These are phyloP conservation scores for Erinaceus europaeus DNA, from an alignment of 2,113 vertebrate genomes.

Conservation along the genomic window DNA sequence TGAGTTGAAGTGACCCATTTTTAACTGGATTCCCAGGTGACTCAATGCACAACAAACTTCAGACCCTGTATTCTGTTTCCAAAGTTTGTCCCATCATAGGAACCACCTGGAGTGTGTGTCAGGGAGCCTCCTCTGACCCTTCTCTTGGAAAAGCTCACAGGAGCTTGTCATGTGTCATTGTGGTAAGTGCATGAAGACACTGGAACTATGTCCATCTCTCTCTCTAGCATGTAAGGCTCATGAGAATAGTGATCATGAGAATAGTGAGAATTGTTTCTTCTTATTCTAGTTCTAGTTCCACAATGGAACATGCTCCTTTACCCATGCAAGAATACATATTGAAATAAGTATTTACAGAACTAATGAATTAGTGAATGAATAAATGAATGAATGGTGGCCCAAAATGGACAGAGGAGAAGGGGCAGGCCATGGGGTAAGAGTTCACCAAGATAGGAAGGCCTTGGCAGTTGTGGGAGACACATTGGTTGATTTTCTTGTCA, in stretches of 20 bases:
- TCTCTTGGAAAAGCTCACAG: neutral
- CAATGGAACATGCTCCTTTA: neutral
- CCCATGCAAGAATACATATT: neutral
- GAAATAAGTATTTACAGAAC: neutral
- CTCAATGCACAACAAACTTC: neutral
- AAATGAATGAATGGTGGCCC: neutral
- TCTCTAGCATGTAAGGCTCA: neutral
- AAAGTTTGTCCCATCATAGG: fast-evolving
- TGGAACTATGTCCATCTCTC: neutral
- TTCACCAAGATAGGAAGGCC: neutral
- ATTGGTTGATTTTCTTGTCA: conserved; percentile 40
- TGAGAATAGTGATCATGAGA: neutral
- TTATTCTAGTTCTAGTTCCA: neutral
- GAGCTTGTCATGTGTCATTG: neutral
- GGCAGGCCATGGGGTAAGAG: neutral
- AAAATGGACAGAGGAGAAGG: neutral
- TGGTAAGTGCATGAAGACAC: neutral
- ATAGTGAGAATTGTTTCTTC: neutral
- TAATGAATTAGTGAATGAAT: neutral
- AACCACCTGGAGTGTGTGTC: neutral
- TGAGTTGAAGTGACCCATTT: neutral
- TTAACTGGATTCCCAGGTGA: neutral
- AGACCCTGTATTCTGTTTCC: neutral
- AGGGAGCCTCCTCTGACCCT: neutral
- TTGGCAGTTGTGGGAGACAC: neutral